A percentile compares a stretch with the other conserved stretches of the same genome.
Evolutionary conservation across 2,888 invertebrate genomes (phyloP).

Genomic region (Mimachlamys varia): DNA sequence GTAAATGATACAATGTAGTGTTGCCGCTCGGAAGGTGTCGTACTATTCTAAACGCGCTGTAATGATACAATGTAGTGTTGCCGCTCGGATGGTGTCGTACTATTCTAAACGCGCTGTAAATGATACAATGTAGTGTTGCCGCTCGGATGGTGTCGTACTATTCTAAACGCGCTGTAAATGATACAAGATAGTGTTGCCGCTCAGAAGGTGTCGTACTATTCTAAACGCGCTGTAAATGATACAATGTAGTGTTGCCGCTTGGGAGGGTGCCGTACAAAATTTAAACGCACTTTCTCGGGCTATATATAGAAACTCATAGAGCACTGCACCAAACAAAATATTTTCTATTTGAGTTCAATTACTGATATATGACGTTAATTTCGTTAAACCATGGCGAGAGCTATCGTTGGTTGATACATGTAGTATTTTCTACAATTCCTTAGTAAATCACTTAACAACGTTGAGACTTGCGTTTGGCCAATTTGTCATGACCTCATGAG

Average conservation of each 20-base stretch:
- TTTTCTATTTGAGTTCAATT: slow-evolving; percentile 23
- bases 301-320: not conserved
- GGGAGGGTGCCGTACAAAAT: not conserved
- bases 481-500: not conserved
- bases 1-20: not conserved
- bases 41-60: not conserved
- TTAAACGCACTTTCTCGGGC: not conserved
- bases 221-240: not conserved
- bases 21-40: not conserved
- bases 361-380: not conserved
- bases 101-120: not conserved
- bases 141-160: not conserved
- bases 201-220: not conserved
- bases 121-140: not conserved
- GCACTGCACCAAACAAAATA: not conserved
- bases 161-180: not conserved
- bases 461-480: not conserved
- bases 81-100: not conserved
- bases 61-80: not conserved
- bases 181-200: not conserved
- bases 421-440: not conserved
- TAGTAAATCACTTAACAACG: not conserved
- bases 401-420: not conserved
- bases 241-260: not conserved
- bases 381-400: not conserved